These are phyloP conservation scores for Coregonus suidteri DNA, from an alignment of 2,797 vertebrate genomes.

Conservation along the genomic window DNA sequence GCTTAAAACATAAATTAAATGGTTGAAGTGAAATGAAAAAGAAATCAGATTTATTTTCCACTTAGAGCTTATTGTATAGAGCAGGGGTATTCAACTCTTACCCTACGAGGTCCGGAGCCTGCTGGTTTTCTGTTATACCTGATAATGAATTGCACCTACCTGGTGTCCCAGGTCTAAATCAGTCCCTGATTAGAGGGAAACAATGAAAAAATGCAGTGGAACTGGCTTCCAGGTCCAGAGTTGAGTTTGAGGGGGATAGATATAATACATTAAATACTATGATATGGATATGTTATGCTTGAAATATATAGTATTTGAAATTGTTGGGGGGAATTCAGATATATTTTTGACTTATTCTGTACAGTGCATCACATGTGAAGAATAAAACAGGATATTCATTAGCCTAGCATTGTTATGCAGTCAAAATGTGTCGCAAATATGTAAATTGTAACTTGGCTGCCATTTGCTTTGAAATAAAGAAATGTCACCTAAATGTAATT, in stretches of 20 bases:
- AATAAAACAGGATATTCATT: neutral
- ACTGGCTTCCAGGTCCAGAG: too few relatives aligned
- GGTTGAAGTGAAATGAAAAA: conserved; percentile 3
- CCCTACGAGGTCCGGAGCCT: too few relatives aligned
- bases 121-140: too few relatives aligned
- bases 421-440: neutral
- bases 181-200: too few relatives aligned
- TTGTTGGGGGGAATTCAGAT: neutral
- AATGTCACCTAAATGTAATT: neutral
- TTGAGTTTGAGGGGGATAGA: neutral
- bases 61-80: neutral
- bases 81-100: neutral
- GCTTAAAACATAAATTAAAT: neutral
- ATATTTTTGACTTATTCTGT: neutral
- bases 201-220: too few relatives aligned
- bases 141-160: too few relatives aligned
- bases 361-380: neutral
- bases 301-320: neutral
- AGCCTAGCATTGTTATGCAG: neutral
- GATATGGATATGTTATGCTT: neutral
- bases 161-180: too few relatives aligned
- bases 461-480: neutral
- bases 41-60: neutral
- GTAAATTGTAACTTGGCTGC: neutral
- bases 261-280: neutral